phyloP scores from a whole-genome alignment of 2,797 vertebrate genomes.

The Amniataba percoides region DNA sequence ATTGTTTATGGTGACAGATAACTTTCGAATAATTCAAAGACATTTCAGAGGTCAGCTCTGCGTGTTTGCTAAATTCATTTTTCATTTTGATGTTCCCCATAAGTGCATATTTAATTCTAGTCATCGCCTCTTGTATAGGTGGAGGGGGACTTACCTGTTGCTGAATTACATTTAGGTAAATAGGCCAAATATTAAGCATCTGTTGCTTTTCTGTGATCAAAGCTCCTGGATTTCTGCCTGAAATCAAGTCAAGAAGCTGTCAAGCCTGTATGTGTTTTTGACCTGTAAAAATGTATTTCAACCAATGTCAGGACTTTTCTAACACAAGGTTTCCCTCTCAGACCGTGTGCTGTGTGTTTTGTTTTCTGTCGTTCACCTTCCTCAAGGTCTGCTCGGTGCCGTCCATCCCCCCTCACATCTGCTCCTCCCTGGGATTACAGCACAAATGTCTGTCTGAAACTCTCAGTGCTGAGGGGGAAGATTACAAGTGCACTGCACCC shows the following conservation, averaged over 20 bases:
- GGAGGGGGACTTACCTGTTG: not conserved
- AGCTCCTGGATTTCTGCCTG: not conserved
- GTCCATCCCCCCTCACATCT: conserved; percentile 84
- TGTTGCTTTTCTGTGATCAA: not conserved
- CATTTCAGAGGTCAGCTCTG: not conserved
- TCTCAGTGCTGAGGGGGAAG: conserved; percentile 71
- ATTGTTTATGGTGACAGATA: not conserved
- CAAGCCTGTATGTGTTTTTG: not conserved
- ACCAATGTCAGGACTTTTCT: not conserved
- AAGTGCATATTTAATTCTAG: not conserved
- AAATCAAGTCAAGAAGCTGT: not conserved
- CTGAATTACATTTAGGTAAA: not conserved
- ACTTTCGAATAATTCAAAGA: not conserved
- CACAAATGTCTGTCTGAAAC: conserved; percentile 81
- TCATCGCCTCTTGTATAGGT: not conserved
- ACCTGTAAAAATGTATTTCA: not conserved
- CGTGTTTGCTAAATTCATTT: not conserved
- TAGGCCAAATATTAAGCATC: not conserved
- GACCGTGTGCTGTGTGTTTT: conserved; percentile 6
- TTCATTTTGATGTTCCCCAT: not conserved
- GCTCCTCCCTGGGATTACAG: conserved; percentile 82
- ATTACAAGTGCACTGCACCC: conserved; percentile 75
- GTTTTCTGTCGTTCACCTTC: conserved; percentile 72
- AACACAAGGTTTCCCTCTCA: conserved; percentile 7
- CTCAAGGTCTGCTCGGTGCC: conserved; percentile 73